These are phyloP conservation scores for Philereme transversata DNA, from an alignment of 2,888 invertebrate species.

Conservation along the genomic window DNA sequence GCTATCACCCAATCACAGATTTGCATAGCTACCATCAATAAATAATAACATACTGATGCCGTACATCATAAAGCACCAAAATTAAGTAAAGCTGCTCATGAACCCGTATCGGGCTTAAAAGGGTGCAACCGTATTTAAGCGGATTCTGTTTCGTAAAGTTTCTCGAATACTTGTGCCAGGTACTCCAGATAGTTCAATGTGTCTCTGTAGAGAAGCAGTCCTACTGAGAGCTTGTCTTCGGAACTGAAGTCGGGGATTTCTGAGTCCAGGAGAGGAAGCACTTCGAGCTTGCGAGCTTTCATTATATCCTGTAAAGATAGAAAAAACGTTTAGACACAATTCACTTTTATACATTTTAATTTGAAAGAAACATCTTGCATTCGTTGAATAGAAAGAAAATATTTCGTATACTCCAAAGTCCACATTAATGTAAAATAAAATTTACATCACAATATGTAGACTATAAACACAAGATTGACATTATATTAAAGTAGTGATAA, in stretches of 20 bases:
- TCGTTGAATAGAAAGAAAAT: no score
- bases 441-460: no score
- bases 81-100: constrained; percentile 46
- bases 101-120: constrained; percentile 44
- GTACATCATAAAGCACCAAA: constrained; percentile 41
- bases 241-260: constrained; percentile 61
- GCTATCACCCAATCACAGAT: constrained; percentile 18
- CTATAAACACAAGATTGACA: no score
- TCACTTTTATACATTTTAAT: no score
- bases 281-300: constrained; percentile 60
- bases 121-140: constrained; percentile 48
- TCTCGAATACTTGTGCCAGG: constrained; percentile 65
- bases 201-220: constrained; percentile 66
- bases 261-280: constrained; percentile 56
- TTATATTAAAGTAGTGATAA: no score
- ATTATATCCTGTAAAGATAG: constrained; percentile 65
- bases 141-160: constrained; percentile 53
- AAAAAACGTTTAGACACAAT: constrained; percentile 27
- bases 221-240: constrained; percentile 49
- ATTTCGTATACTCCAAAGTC: no score
- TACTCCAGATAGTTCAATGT: constrained; percentile 73
- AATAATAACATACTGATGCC: constrained; percentile 26
- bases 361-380: no score
- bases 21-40: constrained; percentile 12
- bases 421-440: no score